A percentile compares a stretch with the other conserved stretches of the same genome.
Evolutionary conservation across 2,797 vertebrate species (phyloP).

Genomic region (Pogoniulus pusillus): DNA sequence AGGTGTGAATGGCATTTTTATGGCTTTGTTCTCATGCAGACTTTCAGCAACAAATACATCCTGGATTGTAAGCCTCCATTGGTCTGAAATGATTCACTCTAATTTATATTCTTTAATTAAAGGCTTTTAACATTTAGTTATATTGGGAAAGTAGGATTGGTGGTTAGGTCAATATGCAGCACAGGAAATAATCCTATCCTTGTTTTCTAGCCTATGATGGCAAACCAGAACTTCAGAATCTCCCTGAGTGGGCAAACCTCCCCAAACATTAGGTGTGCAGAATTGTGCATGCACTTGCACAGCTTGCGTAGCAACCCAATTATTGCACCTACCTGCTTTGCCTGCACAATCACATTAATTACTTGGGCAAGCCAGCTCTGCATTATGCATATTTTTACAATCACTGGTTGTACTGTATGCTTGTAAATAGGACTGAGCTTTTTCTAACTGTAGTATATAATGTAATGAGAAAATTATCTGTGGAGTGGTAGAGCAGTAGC

Average conservation of each 20-base stretch:
- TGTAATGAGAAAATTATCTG: slow-evolving; percentile 69
- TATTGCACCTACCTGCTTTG: slow-evolving; percentile 59
- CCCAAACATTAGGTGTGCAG: slow-evolving; percentile 53
- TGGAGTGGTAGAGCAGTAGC: slow-evolving; percentile 56
- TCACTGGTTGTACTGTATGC: slow-evolving; percentile 24
- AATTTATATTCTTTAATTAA: slow-evolving; percentile 76
- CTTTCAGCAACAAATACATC: background rate
- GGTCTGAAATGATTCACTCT: slow-evolving; percentile 30
- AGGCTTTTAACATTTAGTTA: slow-evolving; percentile 71
- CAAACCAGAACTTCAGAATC: slow-evolving; percentile 16
- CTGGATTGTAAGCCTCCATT: background rate
- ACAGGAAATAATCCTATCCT: background rate
- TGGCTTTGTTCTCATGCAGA: background rate
- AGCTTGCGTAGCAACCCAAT: slow-evolving; percentile 33
- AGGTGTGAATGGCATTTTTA: slow-evolving; percentile 33
- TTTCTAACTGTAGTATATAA: slow-evolving; percentile 48
- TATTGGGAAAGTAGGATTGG: slow-evolving; percentile 8
- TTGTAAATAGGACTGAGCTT: slow-evolving; percentile 62
- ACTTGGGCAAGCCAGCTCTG: slow-evolving; percentile 42
- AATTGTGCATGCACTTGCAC: slow-evolving; percentile 41
- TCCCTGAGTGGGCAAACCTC: slow-evolving; percentile 9
- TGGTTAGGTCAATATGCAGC: slow-evolving; percentile 33
- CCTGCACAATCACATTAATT: slow-evolving; percentile 57
- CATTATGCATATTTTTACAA: slow-evolving; percentile 58
- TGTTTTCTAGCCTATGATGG: background rate